A percentile compares a stretch with the other conserved stretches of the same genome.
Conservation (phyloP, 2,113 vertebrate species). For the Cololabis saira region DNA sequence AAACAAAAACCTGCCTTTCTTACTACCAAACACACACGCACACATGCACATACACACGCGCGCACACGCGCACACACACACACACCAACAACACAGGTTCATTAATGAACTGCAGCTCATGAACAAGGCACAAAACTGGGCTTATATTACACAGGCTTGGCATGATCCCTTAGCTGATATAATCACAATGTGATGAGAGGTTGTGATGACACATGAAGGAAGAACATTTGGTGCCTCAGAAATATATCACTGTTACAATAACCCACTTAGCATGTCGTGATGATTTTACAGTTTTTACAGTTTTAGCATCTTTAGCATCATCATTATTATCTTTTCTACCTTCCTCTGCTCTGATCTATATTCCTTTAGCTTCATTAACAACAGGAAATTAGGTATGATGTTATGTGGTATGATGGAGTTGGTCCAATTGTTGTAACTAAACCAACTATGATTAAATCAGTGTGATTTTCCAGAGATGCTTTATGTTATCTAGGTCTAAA, state of each 20-base stretch:
- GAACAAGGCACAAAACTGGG: conserved; percentile 49
- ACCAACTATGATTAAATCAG: conserved; percentile 15
- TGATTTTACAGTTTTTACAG: conserved; percentile 48
- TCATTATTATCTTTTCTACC: conserved; percentile 7
- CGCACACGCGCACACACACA: not conserved
- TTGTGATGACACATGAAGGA: conserved; percentile 67
- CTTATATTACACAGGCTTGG: conserved; percentile 59
- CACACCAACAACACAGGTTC: conserved; percentile 36
- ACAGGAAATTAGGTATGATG: not conserved
- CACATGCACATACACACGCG: no score
- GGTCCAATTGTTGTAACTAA: conserved; percentile 17
- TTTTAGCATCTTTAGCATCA: conserved; percentile 11
- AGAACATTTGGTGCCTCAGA: conserved; percentile 71
- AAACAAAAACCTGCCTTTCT: conserved; percentile 18
- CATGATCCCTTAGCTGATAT: conserved; percentile 61
- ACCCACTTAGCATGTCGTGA: conserved; percentile 55
- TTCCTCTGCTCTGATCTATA: not conserved
- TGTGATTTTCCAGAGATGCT: conserved; percentile 17
- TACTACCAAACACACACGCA: not conserved
- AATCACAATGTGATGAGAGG: conserved; percentile 67
- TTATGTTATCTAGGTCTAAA: conserved; percentile 19
- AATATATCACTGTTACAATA: conserved; percentile 65
- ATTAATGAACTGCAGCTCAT: conserved; percentile 66
- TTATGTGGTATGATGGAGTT: no score
- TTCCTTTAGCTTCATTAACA: conserved; percentile 5